Evolutionary conservation across 2,888 invertebrate genomes (phyloP).

Genomic region (Coenonympha arcania): DNA sequence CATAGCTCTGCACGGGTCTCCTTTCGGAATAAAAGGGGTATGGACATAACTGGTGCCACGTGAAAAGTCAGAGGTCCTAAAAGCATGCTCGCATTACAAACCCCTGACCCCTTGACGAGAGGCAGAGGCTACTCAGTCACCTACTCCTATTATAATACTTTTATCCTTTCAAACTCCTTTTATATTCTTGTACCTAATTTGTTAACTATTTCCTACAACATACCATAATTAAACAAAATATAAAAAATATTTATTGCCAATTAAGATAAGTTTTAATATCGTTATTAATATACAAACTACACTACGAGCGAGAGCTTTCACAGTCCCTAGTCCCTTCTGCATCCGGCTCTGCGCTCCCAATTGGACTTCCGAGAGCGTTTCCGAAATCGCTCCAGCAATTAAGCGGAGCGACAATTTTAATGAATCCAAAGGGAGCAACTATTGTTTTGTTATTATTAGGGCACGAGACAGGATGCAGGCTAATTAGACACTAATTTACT

Average conservation of each 20-base stretch:
- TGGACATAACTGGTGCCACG: too few relatives aligned
- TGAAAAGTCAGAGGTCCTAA: too few relatives aligned
- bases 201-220: too few relatives aligned
- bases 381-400: conserved; percentile 61
- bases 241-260: neutral
- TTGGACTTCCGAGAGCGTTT: conserved; percentile 71
- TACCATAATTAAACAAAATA: too few relatives aligned
- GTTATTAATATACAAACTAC: conserved; percentile 23
- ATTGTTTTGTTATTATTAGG: conserved; percentile 71
- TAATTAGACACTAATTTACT: conserved; percentile 67
- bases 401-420: conserved; percentile 52
- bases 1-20: too few relatives aligned
- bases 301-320: conserved; percentile 53
- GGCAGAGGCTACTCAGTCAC: too few relatives aligned
- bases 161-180: too few relatives aligned
- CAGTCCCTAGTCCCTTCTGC: conserved; percentile 59
- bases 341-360: conserved; percentile 69
- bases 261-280: conserved; percentile 1
- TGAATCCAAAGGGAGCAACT: conserved; percentile 55
- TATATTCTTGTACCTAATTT: too few relatives aligned
- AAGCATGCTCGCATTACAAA: too few relatives aligned
- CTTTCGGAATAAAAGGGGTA: too few relatives aligned
- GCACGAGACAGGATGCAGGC: conserved; percentile 71
- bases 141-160: too few relatives aligned
- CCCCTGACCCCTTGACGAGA: too few relatives aligned